phyloP scores from a whole-genome alignment of 2,888 invertebrate genomes.

The Lottia gigantea region DNA sequence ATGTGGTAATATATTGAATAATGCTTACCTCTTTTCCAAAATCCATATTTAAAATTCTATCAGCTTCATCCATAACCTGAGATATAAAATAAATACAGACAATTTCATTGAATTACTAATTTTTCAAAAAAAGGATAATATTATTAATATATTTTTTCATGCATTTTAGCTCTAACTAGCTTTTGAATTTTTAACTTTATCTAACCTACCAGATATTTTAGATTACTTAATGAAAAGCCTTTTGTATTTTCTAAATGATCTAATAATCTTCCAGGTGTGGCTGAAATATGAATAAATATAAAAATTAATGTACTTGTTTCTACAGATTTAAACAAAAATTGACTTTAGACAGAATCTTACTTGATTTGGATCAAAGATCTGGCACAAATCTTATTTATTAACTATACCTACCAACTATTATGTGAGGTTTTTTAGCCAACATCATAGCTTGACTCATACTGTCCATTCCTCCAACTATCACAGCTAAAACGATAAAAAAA shows the following conservation, averaged over 20 bases:
- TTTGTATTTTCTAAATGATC: slow-evolving; percentile 98
- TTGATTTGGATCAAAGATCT: no score
- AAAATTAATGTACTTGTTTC: no score
- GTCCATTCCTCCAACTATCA: slow-evolving; percentile 98
- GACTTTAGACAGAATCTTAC: not conserved
- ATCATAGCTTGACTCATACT: slow-evolving; percentile 93
- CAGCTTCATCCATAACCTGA: slow-evolving; percentile 98
- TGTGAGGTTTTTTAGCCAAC: slow-evolving; percentile 95
- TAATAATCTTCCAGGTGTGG: slow-evolving; percentile 93
- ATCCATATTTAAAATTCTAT: slow-evolving; percentile 98
- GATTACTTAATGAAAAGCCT: slow-evolving; percentile 89
- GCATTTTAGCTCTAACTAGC: no score
- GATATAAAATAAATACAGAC: slow-evolving; percentile 16
- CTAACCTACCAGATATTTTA: slow-evolving; percentile 83
- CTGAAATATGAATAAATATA: slow-evolving; percentile 53
- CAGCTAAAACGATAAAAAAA: slow-evolving; percentile 72
- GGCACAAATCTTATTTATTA: no score
- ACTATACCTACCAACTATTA: slow-evolving; percentile 80
- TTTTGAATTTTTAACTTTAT: no score
- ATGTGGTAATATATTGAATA: no score
- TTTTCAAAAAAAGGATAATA: no score
- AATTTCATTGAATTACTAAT: not conserved
- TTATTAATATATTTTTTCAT: no score
- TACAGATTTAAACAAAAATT: no score
- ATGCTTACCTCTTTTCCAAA: slow-evolving; percentile 94